These are phyloP conservation scores for Felis chaus DNA, from an alignment of 2,113 vertebrate species.

Conservation along the genomic window DNA sequence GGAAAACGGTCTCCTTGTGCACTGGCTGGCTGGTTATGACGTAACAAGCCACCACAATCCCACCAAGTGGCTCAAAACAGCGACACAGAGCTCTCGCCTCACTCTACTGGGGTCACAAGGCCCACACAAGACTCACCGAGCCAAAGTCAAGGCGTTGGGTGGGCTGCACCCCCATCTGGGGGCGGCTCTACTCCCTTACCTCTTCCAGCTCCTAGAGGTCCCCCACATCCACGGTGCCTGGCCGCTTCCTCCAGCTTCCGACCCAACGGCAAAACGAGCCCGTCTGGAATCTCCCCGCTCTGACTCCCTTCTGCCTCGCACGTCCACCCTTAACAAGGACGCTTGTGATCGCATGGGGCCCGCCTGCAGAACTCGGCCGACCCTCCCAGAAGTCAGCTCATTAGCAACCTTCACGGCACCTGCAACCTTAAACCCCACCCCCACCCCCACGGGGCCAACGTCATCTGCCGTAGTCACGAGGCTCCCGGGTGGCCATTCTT, in stretches of 20 bases:
- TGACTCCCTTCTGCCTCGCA: too few species aligned
- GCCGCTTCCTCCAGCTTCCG: neutral
- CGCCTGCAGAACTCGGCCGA: neutral
- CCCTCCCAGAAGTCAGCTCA: neutral
- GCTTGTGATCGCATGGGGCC: neutral
- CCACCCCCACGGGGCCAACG: rapidly evolving
- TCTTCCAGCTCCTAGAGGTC: neutral
- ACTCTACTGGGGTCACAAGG: neutral
- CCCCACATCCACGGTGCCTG: rapidly evolving
- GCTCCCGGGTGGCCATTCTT: neutral
- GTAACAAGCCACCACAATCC: neutral
- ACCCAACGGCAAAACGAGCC: neutral
- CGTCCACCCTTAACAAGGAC: neutral
- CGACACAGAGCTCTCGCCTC: too few species aligned
- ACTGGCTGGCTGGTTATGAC: neutral
- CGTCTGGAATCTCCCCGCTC: rapidly evolving
- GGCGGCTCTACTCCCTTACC: too few species aligned
- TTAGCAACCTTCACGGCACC: neutral
- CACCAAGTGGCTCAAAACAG: neutral
- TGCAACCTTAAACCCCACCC: neutral
- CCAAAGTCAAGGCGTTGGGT: too few species aligned
- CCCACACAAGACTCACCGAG: neutral
- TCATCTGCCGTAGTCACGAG: too few species aligned
- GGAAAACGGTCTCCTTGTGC: neutral
- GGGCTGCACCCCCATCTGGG: neutral